Evolutionary conservation across 2,888 invertebrate species (phyloP), one percentile per base, ranked within the genome.

Genomic region (Xylophagus ater): DNA sequence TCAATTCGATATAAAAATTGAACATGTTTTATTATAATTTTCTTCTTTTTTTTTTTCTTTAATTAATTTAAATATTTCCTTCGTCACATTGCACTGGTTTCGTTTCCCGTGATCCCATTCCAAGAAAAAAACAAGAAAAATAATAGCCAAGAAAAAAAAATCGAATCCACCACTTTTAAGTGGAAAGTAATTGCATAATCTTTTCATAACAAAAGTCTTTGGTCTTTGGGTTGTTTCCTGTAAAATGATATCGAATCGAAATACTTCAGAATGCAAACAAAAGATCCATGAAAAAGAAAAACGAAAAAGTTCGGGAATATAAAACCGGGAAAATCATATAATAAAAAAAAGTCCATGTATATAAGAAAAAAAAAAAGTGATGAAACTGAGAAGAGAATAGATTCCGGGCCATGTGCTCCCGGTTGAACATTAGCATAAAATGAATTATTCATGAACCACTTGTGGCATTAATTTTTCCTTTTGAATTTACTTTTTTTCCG

Each of bases 361-460:
- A n/a, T n/a, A 33, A 39, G 20, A 38, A 24, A 30, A 33, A 41
- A 41, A 41, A 34, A 19, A 25, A 36, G 28, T 26, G 19, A 43
- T 26, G 33, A 35, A 26, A 25, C 10, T 19, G 26, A 37, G 23
- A 37, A 29, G 31, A 44, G 37, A 37, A 41, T 35, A 34, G 41
- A 41, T 44, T 44, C 41, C 36, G 21, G 39, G 36, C 44, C 38
- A 44, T 44, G 41, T 44, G 41, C 44, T 41, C 23, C 44, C 35
- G 34, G n/a, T 28, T 36, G 37, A 36, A 34, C 41, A 44, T 44
- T 44, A 44, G 41, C 44, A 44, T 44, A 44, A 39, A 31, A 44
- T 44, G 44, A 44, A 44, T 44, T 41, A 44, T 44, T 44, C 44
- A 44, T 44, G 40, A 44, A 44, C 41, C 44, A 44, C 44, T 44